Evolutionary conservation across 2,888 invertebrate species (phyloP).

Genomic region (Dione juno): DNA sequence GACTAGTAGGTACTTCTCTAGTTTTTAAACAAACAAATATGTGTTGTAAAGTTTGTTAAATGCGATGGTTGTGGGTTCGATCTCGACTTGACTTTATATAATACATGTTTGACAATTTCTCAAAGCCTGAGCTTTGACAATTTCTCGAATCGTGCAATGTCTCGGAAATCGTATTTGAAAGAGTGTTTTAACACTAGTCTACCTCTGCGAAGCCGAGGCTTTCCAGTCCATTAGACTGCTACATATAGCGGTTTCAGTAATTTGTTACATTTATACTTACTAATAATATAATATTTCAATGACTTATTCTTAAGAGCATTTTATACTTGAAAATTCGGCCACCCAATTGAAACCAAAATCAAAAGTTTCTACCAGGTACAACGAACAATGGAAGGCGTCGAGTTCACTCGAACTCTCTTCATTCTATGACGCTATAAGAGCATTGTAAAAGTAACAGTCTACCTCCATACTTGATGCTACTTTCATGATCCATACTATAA

Average conservation of each 20-base stretch:
- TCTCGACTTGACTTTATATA: too few species aligned
- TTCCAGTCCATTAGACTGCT: too few species aligned
- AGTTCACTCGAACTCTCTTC: slow-evolving; percentile 38
- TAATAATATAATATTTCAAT: slow-evolving; percentile 13
- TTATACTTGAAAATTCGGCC: slow-evolving; percentile 25
- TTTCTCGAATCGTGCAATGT: too few species aligned
- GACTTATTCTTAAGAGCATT: slow-evolving; percentile 7
- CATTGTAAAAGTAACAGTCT: slow-evolving; percentile 35
- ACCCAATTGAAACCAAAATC: slow-evolving; percentile 23
- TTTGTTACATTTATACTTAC: background rate
- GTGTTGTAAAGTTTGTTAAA: too few species aligned
- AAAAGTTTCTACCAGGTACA: slow-evolving; percentile 20
- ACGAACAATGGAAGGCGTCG: slow-evolving; percentile 36
- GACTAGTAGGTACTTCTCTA: too few species aligned
- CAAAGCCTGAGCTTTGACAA: too few species aligned
- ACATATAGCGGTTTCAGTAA: background rate
- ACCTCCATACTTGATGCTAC: slow-evolving; percentile 1
- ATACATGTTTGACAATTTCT: too few species aligned
- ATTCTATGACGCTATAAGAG: slow-evolving; percentile 29
- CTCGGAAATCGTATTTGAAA: too few species aligned
- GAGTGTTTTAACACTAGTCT: too few species aligned
- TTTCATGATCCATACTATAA: slow-evolving; percentile 6
- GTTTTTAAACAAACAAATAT: too few species aligned
- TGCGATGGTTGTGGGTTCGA: too few species aligned
- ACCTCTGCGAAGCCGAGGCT: too few species aligned